Percentiles rank a stretch among this genome's conserved stretches.
Conservation (phyloP, 2,113 vertebrate genomes). For the Ameiurus melas region DNA sequence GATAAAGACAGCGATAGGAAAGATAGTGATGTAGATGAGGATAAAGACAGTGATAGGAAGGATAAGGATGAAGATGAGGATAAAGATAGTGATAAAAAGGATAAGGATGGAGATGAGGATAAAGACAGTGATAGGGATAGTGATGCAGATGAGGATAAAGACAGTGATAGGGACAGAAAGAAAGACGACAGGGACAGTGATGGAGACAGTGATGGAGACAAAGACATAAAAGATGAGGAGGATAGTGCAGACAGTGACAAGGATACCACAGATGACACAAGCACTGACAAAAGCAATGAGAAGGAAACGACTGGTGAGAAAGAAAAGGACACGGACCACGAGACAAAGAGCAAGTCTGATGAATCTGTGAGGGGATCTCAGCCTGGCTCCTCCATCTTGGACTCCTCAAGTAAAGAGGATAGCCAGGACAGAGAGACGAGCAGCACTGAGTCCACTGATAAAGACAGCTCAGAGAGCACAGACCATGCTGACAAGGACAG, state of each 20-base stretch:
- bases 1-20: not conserved
- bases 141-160: not conserved
- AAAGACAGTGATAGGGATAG: not conserved
- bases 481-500: constrained; percentile 41
- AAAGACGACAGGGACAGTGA: not conserved
- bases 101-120: not conserved
- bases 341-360: constrained; percentile 25
- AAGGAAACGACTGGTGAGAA: constrained; percentile 18
- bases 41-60: constrained; percentile 6
- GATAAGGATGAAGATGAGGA: no score
- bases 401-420: constrained; percentile 33
- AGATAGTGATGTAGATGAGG: not conserved
- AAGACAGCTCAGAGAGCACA: constrained; percentile 36
- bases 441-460: constrained; percentile 40
- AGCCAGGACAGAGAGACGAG: constrained; percentile 37
- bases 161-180: not conserved
- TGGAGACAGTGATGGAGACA: not conserved
- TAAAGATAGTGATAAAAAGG: not conserved
- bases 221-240: constrained; percentile 19
- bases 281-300: constrained; percentile 20
- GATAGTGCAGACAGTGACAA: constrained; percentile 18
- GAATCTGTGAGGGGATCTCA: constrained; percentile 17
- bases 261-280: not conserved
- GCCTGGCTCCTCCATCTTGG: not conserved
- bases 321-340: constrained; percentile 12